A percentile compares a stretch with the other conserved stretches of the same genome.
phyloP scores from a whole-genome alignment of 2,888 invertebrate genomes.

The Protophormia terraenovae region DNA sequence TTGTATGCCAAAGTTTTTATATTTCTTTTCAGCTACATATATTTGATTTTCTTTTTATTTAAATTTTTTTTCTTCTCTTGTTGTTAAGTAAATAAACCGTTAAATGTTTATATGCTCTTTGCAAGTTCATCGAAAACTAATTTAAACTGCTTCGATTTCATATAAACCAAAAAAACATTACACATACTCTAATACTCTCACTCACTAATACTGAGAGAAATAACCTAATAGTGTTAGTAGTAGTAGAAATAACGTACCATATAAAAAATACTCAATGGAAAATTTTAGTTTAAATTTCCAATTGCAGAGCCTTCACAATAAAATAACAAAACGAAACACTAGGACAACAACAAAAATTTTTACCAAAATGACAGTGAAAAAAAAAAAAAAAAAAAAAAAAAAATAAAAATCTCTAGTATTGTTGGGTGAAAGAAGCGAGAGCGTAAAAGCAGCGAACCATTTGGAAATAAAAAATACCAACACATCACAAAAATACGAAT shows the following conservation, averaged over 20 bases:
- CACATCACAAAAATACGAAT: background rate
- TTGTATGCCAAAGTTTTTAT: background rate
- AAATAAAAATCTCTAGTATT: conserved; percentile 8
- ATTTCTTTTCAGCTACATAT: conserved; percentile 19
- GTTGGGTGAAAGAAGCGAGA: background rate
- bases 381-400: too few relatives aligned
- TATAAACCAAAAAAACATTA: conserved; percentile 69
- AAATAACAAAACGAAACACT: background rate
- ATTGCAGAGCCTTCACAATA: conserved; percentile 35
- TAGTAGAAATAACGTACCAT: conserved; percentile 18
- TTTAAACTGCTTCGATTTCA: conserved; percentile 78
- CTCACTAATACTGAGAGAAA: conserved; percentile 1
- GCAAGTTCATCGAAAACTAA: conserved; percentile 81
- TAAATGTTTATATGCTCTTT: conserved; percentile 76
- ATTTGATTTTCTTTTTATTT: conserved; percentile 2
- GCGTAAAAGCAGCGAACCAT: background rate
- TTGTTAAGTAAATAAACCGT: conserved; percentile 67
- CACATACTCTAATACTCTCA: background rate
- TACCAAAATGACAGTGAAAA: background rate
- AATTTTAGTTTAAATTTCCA: conserved; percentile 60
- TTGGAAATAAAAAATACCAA: background rate
- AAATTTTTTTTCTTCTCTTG: conserved; percentile 46
- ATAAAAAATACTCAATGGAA: conserved; percentile 75
- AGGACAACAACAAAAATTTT: conserved; percentile 37
- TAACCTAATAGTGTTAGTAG: background rate